Percentiles rank a stretch among this genome's conserved stretches.
Evolutionary conservation across 2,113 vertebrate species (phyloP).

Genomic region (Tiliqua scincoides): DNA sequence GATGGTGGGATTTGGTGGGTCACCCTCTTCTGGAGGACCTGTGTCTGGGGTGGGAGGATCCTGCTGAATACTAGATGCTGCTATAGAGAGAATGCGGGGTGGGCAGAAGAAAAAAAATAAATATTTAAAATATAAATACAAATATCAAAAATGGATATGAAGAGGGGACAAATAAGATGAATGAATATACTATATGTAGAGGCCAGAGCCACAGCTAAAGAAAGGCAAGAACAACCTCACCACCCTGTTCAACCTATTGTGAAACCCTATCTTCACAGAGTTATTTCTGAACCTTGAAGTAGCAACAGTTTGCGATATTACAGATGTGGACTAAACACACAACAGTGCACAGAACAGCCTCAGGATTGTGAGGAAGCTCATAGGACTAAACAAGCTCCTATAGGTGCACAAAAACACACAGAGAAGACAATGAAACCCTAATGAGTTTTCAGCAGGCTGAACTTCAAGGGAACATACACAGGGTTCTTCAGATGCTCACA

Average conservation of each 20-base stretch:
- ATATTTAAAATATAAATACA: neutral
- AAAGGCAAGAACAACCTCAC: no score
- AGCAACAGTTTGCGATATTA: neutral
- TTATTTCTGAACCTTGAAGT: neutral
- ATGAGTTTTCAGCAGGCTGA: neutral
- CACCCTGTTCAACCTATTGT: neutral
- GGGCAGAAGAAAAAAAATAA: no score
- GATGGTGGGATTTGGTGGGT: neutral
- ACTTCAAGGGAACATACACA: neutral
- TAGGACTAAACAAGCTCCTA: neutral
- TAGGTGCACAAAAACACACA: neutral
- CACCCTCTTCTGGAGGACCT: conserved; percentile 18
- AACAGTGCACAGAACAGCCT: neutral
- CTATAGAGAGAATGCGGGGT: neutral
- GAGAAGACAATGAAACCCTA: neutral
- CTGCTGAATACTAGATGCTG: conserved; percentile 23
- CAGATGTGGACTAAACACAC: neutral
- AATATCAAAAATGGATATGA: neutral
- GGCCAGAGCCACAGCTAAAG: no score
- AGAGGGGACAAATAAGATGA: neutral
- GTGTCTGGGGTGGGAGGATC: conserved; percentile 21
- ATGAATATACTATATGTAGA: neutral
- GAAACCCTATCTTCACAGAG: neutral
- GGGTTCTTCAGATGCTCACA: no score
- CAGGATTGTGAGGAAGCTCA: neutral